These are phyloP conservation scores for Diglossa cyanea DNA, from an alignment of 2,797 vertebrate genomes.

Conservation along the genomic window DNA sequence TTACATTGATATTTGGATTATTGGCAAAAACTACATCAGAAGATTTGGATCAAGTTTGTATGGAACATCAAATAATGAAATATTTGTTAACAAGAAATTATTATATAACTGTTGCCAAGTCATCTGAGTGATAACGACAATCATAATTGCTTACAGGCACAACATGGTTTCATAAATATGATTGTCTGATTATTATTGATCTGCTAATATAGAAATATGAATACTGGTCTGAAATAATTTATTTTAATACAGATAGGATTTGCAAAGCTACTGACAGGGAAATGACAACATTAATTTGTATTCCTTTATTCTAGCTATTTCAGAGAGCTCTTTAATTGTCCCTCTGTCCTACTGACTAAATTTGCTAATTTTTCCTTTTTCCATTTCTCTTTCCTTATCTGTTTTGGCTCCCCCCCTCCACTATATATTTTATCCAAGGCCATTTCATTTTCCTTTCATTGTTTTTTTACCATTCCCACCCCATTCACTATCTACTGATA, in stretches of 20 bases:
- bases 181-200: background rate
- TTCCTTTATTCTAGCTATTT: background rate
- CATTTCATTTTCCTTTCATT: background rate
- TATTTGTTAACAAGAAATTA: background rate
- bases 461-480: background rate
- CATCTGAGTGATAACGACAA: background rate
- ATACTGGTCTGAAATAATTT: background rate
- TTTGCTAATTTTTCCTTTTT: background rate
- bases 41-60: background rate
- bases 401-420: accelerated
- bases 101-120: background rate
- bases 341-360: background rate
- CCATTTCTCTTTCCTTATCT: background rate
- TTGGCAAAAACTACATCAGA: background rate
- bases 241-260: background rate
- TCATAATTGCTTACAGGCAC: background rate
- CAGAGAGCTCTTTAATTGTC: background rate
- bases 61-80: background rate
- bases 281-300: background rate
- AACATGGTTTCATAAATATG: background rate
- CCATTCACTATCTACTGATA: background rate
- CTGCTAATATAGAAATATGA: background rate
- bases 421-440: background rate
- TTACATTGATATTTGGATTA: background rate
- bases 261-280: background rate